phyloP scores from a whole-genome alignment of 2,888 invertebrate species.

The Pristionchus exspectatus region DNA sequence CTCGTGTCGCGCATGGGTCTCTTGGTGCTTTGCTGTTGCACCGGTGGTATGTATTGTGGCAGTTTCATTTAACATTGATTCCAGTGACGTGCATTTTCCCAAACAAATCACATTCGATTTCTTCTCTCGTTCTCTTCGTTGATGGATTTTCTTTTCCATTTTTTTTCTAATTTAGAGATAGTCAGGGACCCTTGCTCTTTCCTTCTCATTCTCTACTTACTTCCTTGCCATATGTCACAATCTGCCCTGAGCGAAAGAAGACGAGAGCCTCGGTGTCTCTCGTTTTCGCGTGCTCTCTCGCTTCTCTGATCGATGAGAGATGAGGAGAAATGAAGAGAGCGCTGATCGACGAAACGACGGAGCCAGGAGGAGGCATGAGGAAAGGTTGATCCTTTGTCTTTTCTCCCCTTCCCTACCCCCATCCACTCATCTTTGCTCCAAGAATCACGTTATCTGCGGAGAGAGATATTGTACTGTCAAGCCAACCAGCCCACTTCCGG shows the following conservation, averaged over 20 bases:
- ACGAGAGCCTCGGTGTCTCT: background rate
- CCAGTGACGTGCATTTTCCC: background rate
- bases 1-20: too few relatives aligned
- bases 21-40: background rate
- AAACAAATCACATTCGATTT: background rate
- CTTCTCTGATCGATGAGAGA: too few relatives aligned
- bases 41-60: background rate
- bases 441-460: background rate
- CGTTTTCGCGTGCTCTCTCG: too few relatives aligned
- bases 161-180: too few relatives aligned
- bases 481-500: background rate
- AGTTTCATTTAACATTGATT: background rate
- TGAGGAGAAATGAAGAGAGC: too few relatives aligned
- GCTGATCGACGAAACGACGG: too few relatives aligned
- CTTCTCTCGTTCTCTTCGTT: too few relatives aligned
- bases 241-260: background rate
- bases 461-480: constrained; percentile 11
- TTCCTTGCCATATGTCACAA: constrained; percentile 5
- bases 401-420: background rate
- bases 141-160: too few relatives aligned
- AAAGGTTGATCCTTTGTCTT: constrained; percentile 4
- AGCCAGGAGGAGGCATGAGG: background rate
- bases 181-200: background rate
- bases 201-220: background rate
- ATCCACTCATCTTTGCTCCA: background rate